A percentile compares a stretch with the other conserved stretches of the same genome.
Conservation (phyloP, 2,888 invertebrate genomes). For the Panzeria rudis region DNA sequence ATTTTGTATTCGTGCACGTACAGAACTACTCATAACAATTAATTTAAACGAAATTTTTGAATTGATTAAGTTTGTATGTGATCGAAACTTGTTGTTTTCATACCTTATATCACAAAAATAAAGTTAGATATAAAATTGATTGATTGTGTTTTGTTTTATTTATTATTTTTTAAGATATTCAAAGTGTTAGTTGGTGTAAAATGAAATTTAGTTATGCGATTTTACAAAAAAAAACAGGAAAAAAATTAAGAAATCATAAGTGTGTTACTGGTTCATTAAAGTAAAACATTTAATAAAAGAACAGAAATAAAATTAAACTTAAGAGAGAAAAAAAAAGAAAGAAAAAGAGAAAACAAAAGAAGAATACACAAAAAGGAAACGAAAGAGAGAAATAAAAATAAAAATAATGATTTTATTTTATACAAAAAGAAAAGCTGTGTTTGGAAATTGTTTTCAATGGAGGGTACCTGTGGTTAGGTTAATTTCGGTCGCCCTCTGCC, state of each 20-base stretch:
- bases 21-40: too few species aligned
- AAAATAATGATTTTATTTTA: constrained; percentile 62
- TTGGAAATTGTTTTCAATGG: constrained; percentile 80
- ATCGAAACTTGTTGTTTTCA: constrained; percentile 50
- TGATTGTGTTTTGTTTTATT: constrained; percentile 42
- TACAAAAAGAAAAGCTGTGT: constrained; percentile 60
- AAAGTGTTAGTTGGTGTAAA: constrained; percentile 61
- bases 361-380: background rate
- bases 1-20: too few species aligned
- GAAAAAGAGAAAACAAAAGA: background rate
- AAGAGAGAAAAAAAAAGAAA: constrained; percentile 15
- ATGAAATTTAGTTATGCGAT: constrained; percentile 55
- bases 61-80: background rate
- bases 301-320: too few species aligned
- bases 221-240: constrained; percentile 20
- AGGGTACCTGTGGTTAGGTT: constrained; percentile 97
- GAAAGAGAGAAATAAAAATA: constrained; percentile 13
- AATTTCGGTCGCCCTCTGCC: constrained; percentile 96
- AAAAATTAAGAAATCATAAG: constrained; percentile 2
- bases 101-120: constrained; percentile 53
- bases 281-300: constrained; percentile 31
- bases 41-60: too few species aligned
- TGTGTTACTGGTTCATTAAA: background rate
- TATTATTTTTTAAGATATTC: constrained; percentile 45
- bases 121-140: constrained; percentile 46